Base-by-base conservation (phyloP, 2,113 vertebrate genomes). In the Rana temporaria region DNA sequence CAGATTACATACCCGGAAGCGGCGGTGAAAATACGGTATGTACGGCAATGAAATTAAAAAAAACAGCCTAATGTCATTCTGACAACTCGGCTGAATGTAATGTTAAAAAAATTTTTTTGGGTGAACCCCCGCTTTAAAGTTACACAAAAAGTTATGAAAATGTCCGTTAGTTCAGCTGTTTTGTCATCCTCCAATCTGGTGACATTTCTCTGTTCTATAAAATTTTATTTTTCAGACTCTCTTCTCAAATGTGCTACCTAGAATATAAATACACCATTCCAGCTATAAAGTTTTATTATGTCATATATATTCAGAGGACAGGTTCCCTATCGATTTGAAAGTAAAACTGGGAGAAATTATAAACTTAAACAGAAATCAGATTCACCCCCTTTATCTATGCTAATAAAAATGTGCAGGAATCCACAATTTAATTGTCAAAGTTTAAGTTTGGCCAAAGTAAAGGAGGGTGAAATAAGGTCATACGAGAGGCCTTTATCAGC, bases 401-500 rank as follows among this genome's bases (percentile, higher is more conserved):
- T 66, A 24, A 74, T 76, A 68, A 82, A 82, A 59, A 60, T 42
- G 55, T 68, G 71, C 81, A 75, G 60, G 71, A 20, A 18, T 59
- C 1, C n/a, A 56, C 42, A 34, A 73, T 24, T 53, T 42, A 32
- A 48, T 67, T 82, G 16, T 73, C 6, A 55, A 42, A 59, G 62
- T 16, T 67, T 15, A 38, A 26, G n/a, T 42, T 73, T 74, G 48
- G 38, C 52, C 32, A 57, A 19, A 57, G 60, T 22, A 76, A 19
- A 19, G 15, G 20, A 59, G 73, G 68, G 72, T 83, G 64, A 83
- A 83, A 34, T 75, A 76, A 83, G 81, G 81, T 83, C 71, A 83
- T 15, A 57, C 32, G 53, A 56, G 4, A 19, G 42, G 22, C 32
- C 80, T 19, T 17, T 52, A 64, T 34, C 26, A 17, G 12, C 19